Evolutionary conservation across 2,113 vertebrate species (phyloP).

Genomic region (Lagenorhynchus albirostris): DNA sequence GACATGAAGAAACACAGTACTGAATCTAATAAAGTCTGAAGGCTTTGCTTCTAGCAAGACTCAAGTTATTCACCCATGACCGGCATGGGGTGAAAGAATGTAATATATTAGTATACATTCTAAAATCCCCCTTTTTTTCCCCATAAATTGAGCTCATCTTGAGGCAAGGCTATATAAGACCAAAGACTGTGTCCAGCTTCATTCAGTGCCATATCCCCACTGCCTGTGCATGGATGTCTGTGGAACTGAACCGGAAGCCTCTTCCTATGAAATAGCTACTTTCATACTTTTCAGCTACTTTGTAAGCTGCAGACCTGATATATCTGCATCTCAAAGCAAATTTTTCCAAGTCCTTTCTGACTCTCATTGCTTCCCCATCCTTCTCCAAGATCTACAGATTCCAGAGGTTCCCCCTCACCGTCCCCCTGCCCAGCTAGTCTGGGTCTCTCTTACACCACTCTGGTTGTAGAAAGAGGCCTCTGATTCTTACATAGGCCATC

Average conservation of each 20-base stretch:
- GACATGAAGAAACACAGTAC: not conserved
- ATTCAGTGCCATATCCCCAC: not conserved
- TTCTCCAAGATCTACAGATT: not conserved
- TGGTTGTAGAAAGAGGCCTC: not conserved
- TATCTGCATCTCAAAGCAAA: not conserved
- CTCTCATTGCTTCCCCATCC: not conserved
- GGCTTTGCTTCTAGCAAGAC: not conserved
- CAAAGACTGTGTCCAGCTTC: not conserved
- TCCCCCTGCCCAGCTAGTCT: not conserved
- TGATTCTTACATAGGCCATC: not conserved
- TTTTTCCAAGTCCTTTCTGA: not conserved
- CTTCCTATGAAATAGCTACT: not conserved
- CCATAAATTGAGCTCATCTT: not conserved
- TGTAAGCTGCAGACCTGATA: not conserved
- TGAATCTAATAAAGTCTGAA: not conserved
- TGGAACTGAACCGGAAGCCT: not conserved
- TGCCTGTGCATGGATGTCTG: not conserved
- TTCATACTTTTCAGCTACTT: not conserved
- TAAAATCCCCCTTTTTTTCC: not conserved
- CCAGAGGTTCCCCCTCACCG: not conserved
- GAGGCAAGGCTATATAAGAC: not conserved
- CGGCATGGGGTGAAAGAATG: not conserved
- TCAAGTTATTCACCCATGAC: not conserved
- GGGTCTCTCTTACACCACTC: not conserved
- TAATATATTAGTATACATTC: not conserved